phyloP scores from a whole-genome alignment of 2,113 vertebrate species.

The Bubalus kerabau region DNA sequence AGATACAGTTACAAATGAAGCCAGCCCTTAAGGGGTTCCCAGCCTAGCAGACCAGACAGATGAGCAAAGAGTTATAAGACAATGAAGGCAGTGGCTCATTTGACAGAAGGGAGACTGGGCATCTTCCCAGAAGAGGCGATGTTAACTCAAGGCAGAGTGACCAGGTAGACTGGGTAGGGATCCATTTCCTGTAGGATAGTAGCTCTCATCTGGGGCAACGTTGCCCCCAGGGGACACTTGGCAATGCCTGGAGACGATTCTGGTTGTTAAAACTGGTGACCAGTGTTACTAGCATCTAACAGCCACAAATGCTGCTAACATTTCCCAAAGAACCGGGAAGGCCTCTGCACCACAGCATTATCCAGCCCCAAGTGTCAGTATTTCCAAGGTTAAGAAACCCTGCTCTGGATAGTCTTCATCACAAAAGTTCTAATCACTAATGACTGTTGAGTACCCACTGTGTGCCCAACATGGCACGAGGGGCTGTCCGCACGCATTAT shows the following conservation, averaged over 20 bases:
- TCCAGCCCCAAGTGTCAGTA: not conserved
- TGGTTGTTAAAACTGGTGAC: not conserved
- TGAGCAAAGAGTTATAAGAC: not conserved
- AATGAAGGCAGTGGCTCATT: not conserved
- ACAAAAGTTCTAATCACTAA: not conserved
- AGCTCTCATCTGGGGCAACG: not conserved
- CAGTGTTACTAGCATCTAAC: not conserved
- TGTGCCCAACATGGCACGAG: rapidly evolving
- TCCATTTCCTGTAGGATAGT: not conserved
- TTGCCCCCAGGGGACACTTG: not conserved
- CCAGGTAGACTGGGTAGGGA: not conserved
- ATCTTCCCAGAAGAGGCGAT: not conserved
- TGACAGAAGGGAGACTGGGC: not conserved
- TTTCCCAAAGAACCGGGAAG: not conserved
- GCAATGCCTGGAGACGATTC: not conserved
- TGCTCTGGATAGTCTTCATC: not conserved
- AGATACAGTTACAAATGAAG: not conserved
- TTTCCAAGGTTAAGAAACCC: not conserved
- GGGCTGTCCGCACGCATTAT: not conserved
- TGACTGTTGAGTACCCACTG: not conserved
- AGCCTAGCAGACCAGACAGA: not conserved
- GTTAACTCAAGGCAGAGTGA: not conserved
- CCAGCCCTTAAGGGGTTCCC: not conserved
- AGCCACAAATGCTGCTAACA: not conserved
- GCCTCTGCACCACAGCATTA: not conserved